A percentile compares a stretch with the other conserved stretches of the same genome.
Evolutionary conservation across 2,113 vertebrate genomes (phyloP).

Genomic region (Fulica atra): DNA sequence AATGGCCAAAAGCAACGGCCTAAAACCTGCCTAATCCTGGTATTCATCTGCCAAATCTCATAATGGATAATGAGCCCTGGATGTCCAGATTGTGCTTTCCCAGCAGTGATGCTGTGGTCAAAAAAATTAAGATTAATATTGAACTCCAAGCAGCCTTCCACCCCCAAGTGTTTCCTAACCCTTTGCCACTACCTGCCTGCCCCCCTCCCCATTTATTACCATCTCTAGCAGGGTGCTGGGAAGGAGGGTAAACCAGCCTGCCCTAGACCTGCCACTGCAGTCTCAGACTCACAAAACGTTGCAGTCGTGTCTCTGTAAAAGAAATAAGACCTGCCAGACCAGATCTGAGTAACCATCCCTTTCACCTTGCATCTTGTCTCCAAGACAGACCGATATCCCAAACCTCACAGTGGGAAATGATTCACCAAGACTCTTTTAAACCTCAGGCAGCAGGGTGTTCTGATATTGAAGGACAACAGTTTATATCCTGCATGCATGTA

Average conservation of each 20-base stretch:
- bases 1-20: neutral
- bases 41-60: neutral
- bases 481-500: neutral
- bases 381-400: neutral
- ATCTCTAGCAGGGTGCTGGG: neutral
- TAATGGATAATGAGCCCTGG: neutral
- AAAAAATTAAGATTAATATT: neutral
- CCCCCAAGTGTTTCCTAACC: neutral
- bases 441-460: neutral
- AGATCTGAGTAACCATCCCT: neutral
- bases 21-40: neutral
- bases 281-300: neutral
- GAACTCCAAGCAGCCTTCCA: neutral
- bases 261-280: too few relatives aligned
- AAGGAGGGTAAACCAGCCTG: neutral
- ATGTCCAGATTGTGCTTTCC: neutral
- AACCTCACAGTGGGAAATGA: neutral
- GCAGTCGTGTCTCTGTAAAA: fast-evolving
- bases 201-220: too few relatives aligned
- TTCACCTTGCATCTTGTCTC: neutral
- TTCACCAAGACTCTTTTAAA: neutral
- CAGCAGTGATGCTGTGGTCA: neutral
- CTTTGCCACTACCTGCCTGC: neutral
- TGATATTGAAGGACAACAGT: neutral
- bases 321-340: neutral